Conservation (phyloP, 2,113 vertebrate genomes). For the Numida meleagris region DNA sequence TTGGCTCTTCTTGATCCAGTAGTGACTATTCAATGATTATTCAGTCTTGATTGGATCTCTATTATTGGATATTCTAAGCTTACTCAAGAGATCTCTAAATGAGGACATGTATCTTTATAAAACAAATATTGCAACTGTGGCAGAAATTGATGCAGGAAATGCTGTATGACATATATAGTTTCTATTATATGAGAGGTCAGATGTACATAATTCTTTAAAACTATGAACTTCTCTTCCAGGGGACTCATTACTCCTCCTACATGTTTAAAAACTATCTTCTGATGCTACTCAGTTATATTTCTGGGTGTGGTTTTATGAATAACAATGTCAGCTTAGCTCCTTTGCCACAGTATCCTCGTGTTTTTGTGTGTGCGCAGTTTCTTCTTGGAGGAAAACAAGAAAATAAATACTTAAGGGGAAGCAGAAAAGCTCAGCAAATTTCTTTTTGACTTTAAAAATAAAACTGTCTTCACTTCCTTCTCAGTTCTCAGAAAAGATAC, state of each 20-base stretch:
- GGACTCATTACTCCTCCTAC: background rate
- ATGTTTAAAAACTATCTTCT: background rate
- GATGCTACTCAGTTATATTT: background rate
- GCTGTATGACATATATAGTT: background rate
- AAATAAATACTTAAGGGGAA: background rate
- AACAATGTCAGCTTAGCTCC: background rate
- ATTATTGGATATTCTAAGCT: background rate
- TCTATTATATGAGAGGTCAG: background rate
- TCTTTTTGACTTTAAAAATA: background rate
- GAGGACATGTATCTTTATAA: background rate
- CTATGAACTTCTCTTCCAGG: background rate
- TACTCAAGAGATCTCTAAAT: background rate
- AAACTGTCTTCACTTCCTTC: background rate
- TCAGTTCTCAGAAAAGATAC: background rate
- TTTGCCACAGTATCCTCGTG: background rate
- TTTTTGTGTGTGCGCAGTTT: background rate
- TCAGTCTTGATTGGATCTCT: background rate
- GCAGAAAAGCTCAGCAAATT: background rate
- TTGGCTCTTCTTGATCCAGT: background rate
- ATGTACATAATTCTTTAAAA: background rate
- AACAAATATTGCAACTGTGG: background rate
- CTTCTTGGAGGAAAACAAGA: background rate
- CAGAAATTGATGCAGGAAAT: background rate
- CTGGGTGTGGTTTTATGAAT: background rate
- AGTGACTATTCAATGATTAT: background rate